Percentiles rank a stretch among this genome's conserved stretches.
Evolutionary conservation across 1,140 invertebrate species (phyloP).

Genomic region (Aradophagus sp.): DNA sequence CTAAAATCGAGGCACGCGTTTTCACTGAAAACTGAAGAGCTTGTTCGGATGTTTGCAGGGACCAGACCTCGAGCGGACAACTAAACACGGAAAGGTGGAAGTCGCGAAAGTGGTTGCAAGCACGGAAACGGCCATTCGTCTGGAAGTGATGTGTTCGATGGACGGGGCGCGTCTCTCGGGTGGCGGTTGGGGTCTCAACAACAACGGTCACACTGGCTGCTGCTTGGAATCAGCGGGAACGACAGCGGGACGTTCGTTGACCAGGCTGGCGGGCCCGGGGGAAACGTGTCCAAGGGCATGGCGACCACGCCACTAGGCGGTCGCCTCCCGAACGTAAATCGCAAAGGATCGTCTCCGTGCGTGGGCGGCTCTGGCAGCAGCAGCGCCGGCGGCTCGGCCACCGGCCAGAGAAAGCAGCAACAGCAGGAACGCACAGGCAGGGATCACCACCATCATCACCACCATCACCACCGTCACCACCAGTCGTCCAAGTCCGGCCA

Average conservation of each 20-base stretch:
- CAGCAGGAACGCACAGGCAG: conserved; percentile 48
- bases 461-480: conserved; percentile 66
- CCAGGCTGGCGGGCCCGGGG: conserved; percentile 74
- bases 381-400: conserved; percentile 36
- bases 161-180: conserved; percentile 72
- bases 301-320: conserved; percentile 75
- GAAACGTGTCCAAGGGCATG: conserved; percentile 74
- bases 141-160: conserved; percentile 73
- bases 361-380: conserved; percentile 69
- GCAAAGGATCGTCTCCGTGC: conserved; percentile 71
- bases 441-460: conserved; percentile 60
- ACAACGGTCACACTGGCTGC: conserved; percentile 55
- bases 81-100: too few species aligned
- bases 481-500: conserved; percentile 57
- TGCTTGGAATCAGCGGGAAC: conserved; percentile 63
- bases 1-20: too few species aligned
- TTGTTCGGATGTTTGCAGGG: conserved; percentile 2
- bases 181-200: conserved; percentile 68
- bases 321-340: conserved; percentile 74
- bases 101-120: conserved; percentile 25
- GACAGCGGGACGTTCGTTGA: conserved; percentile 69
- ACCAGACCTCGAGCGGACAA: not conserved
- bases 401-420: conserved; percentile 47
- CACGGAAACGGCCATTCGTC: conserved; percentile 24
- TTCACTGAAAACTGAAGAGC: too few species aligned